Evolutionary conservation across 2,797 vertebrate species (phyloP), one percentile per base, ranked within the genome.

Genomic region (Perdix hodgsoniae): DNA sequence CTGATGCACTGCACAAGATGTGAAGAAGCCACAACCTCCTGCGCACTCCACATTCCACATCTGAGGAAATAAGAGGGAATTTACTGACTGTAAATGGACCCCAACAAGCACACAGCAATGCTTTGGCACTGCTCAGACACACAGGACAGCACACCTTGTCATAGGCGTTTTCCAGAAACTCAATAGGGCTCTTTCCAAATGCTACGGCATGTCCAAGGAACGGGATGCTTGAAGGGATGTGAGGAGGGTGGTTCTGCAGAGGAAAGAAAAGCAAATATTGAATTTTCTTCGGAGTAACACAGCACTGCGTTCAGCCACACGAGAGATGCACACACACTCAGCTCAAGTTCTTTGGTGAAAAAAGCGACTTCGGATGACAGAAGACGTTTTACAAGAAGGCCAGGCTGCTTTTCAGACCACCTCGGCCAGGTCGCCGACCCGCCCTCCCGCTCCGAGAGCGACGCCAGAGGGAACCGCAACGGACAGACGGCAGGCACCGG

Each of bases 111-210:
- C 4, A 26, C 17, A 39, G 18, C 57, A 52, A 9, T 7, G 45
- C 19, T 65, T n/a, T 15, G 24, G 9, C 19, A 33, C 10, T 8
- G 8, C 26, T 45, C 29, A 35, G 35, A 18, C 10, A 6, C 1
- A 18, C 14, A 4, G 8, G 19, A 64, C 76, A 47, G 67, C 35
- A 2, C 94, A 99, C 99, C 98, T 99, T 99, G 60, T 99, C 98
- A 70, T 99, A 99, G 4, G 99, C 99, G 33, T 98, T 97, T 97
- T 99, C 99, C 76, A 99, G 96, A 95, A 99, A 99, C 31, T 99
- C 98, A 93, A 99, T 98, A 74, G 99, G 99, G 89, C 98, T 99
- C 97, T 97, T 99, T n/a, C 99, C 99, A 97, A 99, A 99, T 16
- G 98, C 97, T 14, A 99, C 88, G 11, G 99, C 99, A 65, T 99